Conservation (phyloP, 2,888 invertebrate genomes). For the Unio delphinus region DNA sequence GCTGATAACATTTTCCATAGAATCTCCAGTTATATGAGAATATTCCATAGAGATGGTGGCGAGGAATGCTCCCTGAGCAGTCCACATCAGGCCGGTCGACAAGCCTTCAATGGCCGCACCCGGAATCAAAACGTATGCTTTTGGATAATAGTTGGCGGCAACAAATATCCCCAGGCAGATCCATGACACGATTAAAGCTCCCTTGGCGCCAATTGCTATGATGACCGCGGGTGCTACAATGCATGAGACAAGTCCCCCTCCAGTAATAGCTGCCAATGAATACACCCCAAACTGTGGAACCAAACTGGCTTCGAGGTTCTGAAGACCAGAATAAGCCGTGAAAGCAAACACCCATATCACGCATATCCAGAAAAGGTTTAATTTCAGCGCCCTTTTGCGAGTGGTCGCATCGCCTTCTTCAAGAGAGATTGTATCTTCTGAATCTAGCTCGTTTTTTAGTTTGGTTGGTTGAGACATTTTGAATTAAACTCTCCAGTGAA, state of each 20-base stretch:
- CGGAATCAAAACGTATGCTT: constrained; percentile 39
- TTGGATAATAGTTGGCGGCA: constrained; percentile 46
- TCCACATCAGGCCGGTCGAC: constrained; percentile 51
- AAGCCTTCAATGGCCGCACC: constrained; percentile 42
- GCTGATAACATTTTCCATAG: constrained; percentile 38
- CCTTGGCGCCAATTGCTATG: constrained; percentile 40
- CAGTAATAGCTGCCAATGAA: constrained; percentile 48
- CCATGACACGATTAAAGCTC: constrained; percentile 43
- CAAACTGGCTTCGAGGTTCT: constrained; percentile 42
- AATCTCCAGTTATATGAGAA: constrained; percentile 30
- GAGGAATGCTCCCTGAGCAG: constrained; percentile 47
- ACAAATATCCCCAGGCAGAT: constrained; percentile 42
- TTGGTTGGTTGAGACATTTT: too few species aligned
- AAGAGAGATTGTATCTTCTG: too few species aligned
- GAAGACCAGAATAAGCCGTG: constrained; percentile 12
- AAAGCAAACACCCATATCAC: constrained; percentile 47
- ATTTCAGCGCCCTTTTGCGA: constrained; percentile 16
- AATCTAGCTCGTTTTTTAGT: too few species aligned
- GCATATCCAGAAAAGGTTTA: constrained; percentile 38
- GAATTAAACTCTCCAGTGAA: too few species aligned
- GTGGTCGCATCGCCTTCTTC: constrained; percentile 9
- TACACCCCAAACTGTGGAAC: constrained; percentile 44
- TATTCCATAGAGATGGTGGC: constrained; percentile 44
- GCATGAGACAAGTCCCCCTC: constrained; percentile 45
- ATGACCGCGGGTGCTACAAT: constrained; percentile 49